Evolutionary conservation across 2,888 invertebrate species (phyloP).

Genomic region (Phortica magna): DNA sequence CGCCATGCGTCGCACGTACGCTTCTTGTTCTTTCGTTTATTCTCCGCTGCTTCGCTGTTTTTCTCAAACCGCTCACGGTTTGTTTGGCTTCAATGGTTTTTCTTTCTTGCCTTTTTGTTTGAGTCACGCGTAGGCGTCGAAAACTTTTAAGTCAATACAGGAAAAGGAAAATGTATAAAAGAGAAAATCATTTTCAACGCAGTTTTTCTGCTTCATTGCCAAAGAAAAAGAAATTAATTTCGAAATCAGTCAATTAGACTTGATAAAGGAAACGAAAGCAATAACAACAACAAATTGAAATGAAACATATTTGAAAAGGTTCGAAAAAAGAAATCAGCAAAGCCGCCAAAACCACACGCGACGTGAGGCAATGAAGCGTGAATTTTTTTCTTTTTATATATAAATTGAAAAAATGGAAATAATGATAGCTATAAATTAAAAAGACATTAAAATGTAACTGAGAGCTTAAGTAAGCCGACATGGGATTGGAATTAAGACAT

Average conservation of each 20-base stretch:
- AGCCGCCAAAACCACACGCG: too few relatives aligned
- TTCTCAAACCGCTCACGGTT: background rate
- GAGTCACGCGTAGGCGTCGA: conserved; percentile 1
- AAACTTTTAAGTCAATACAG: background rate
- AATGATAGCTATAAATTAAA: too few relatives aligned
- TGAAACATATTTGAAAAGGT: background rate
- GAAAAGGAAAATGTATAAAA: background rate
- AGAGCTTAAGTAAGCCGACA: too few relatives aligned
- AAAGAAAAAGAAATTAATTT: conserved; percentile 57
- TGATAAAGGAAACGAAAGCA: conserved; percentile 15
- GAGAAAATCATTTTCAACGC: conserved; percentile 54
- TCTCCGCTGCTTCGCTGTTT: background rate
- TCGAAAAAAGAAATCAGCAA: background rate
- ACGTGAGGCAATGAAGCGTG: too few relatives aligned
- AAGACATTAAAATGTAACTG: too few relatives aligned
- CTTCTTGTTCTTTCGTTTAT: background rate
- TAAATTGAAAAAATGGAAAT: too few relatives aligned
- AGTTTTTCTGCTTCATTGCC: conserved; percentile 60
- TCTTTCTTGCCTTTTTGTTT: background rate
- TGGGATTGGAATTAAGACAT: too few relatives aligned
- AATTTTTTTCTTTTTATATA: too few relatives aligned
- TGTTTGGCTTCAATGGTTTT: conserved; percentile 1
- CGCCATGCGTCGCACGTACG: conserved; percentile 54
- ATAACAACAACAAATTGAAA: background rate
- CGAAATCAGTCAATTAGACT: conserved; percentile 62